Percentiles rank a stretch among this genome's conserved stretches.
phyloP scores from a whole-genome alignment of 1,140 invertebrate genomes.

The Adoxophyes honmai region DNA sequence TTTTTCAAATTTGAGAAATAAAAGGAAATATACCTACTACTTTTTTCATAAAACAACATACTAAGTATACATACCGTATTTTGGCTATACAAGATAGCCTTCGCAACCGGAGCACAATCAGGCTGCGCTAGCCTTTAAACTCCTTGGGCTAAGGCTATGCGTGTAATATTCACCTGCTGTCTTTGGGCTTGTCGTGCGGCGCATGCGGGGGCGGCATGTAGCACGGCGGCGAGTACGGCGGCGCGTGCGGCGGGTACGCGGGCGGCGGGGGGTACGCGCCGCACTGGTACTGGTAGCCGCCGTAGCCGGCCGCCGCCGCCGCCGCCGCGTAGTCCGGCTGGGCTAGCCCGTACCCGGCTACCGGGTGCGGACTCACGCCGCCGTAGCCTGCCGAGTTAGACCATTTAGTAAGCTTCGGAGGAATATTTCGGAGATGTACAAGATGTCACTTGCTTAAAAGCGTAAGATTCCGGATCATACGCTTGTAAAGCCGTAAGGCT shows the following conservation, averaged over 20 bases:
- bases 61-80: no score
- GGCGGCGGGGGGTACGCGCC: constrained; percentile 80
- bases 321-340: constrained; percentile 87
- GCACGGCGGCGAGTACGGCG: constrained; percentile 85
- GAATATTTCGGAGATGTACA: no score
- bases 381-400: constrained; percentile 81
- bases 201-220: constrained; percentile 91
- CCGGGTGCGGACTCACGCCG: constrained; percentile 87
- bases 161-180: constrained; percentile 83
- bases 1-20: no score
- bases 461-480: no score
- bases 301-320: constrained; percentile 80
- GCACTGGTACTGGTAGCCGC: constrained; percentile 77
- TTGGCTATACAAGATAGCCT: no score
- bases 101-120: no score
- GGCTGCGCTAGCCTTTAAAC: no score
- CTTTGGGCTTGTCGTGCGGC: constrained; percentile 85
- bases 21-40: no score
- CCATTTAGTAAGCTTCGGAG: no score
- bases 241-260: constrained; percentile 80
- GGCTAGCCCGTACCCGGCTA: constrained; percentile 85
- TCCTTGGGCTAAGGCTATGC: constrained; percentile 16
- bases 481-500: no score
- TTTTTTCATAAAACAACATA: no score
- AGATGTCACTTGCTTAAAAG: no score